Evolutionary conservation across 1,140 invertebrate species (phyloP).

Genomic region (Bombus breviceps): DNA sequence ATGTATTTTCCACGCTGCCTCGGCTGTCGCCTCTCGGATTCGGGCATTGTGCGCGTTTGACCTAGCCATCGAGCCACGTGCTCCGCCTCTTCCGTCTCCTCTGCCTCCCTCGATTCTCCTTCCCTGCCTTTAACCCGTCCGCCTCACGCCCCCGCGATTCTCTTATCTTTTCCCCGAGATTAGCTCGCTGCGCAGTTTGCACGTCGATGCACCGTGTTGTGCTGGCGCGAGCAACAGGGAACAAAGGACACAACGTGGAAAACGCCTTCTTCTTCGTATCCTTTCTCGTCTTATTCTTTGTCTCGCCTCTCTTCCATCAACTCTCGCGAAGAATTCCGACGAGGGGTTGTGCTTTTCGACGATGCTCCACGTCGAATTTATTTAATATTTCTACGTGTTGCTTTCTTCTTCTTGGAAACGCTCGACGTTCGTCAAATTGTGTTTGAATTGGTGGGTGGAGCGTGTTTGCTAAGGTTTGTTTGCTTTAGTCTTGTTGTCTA

Average conservation of each 20-base stretch:
- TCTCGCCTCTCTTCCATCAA: background rate
- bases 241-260: slow-evolving; percentile 16
- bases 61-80: slow-evolving; percentile 34
- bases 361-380: background rate
- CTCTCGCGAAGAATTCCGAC: background rate
- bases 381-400: too few species aligned
- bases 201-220: slow-evolving; percentile 16
- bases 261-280: background rate
- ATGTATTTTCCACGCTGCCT: slow-evolving; percentile 36
- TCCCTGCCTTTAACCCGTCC: background rate
- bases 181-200: slow-evolving; percentile 30
- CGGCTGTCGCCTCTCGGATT: slow-evolving; percentile 17
- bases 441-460: too few species aligned
- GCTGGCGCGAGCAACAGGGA: slow-evolving; percentile 6
- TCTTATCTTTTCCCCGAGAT: slow-evolving; percentile 30
- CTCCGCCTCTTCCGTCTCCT: background rate
- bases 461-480: too few species aligned
- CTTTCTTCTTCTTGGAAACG: background rate
- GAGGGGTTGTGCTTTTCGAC: background rate
- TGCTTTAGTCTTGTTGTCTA: too few species aligned
- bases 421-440: background rate
- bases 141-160: slow-evolving; percentile 14
- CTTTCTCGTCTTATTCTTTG: background rate
- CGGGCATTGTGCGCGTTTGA: slow-evolving; percentile 34
- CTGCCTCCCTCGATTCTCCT: background rate